These are phyloP conservation scores for Leptosomus discolor DNA, from an alignment of 2,113 vertebrate species.

Conservation along the genomic window DNA sequence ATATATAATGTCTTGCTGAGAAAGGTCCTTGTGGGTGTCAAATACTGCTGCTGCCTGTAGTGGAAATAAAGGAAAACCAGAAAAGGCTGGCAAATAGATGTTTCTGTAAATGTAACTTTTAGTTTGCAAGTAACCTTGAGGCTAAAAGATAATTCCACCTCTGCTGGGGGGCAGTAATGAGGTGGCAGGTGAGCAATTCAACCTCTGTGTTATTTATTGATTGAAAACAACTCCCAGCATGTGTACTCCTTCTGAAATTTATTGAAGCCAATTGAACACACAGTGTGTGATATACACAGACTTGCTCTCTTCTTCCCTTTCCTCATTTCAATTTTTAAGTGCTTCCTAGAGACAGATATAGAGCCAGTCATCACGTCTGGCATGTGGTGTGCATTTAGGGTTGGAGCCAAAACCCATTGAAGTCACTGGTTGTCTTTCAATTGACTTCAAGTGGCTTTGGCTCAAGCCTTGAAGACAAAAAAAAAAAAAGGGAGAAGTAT, in stretches of 20 bases:
- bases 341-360: slow-evolving; percentile 30
- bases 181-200: slow-evolving; percentile 37
- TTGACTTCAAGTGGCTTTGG: background rate
- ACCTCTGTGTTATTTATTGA: slow-evolving; percentile 42
- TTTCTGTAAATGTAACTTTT: slow-evolving; percentile 56
- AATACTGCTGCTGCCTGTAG: slow-evolving; percentile 46
- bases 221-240: slow-evolving; percentile 22
- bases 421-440: slow-evolving; percentile 20
- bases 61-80: slow-evolving; percentile 30
- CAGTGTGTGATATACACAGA: background rate
- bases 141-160: slow-evolving; percentile 37
- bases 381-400: background rate
- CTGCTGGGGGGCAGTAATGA: slow-evolving; percentile 11
- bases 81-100: slow-evolving; percentile 54
- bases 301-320: slow-evolving; percentile 11
- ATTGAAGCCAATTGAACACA: slow-evolving; percentile 19
- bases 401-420: slow-evolving; percentile 3
- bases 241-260: slow-evolving; percentile 14
- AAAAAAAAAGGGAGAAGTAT: background rate
- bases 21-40: slow-evolving; percentile 72
- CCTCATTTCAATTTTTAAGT: slow-evolving; percentile 41
- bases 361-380: background rate
- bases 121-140: slow-evolving; percentile 43
- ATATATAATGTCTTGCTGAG: slow-evolving; percentile 64
- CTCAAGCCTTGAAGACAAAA: background rate